phyloP scores from a whole-genome alignment of 2,888 invertebrate species.

The Mesorhabditis spiculigera region DNA sequence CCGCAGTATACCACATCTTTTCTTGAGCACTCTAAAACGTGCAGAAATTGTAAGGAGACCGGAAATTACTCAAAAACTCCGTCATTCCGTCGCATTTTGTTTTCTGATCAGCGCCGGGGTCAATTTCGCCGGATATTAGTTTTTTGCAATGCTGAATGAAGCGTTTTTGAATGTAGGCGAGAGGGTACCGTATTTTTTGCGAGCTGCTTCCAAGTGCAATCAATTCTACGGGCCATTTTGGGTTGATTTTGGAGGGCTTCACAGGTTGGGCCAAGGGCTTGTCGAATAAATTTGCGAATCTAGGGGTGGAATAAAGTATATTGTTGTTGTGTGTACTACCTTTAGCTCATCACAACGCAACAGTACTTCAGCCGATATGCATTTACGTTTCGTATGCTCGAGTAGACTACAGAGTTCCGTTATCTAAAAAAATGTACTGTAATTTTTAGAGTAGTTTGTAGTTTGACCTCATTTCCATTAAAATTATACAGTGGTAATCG shows the following conservation, averaged over 20 bases:
- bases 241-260: neutral
- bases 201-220: neutral
- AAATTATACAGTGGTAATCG: neutral
- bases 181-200: neutral
- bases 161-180: neutral
- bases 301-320: neutral
- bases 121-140: neutral
- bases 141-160: neutral
- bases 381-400: neutral
- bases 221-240: neutral
- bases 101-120: neutral
- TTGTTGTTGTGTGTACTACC: neutral
- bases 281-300: neutral
- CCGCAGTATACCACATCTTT: slow-evolving; percentile 1
- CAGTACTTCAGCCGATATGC: neutral
- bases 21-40: neutral
- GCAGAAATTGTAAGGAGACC: no score
- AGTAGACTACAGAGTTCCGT: neutral
- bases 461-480: neutral
- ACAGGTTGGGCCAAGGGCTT: neutral
- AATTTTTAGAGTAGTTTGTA: neutral
- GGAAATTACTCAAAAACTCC: neutral
- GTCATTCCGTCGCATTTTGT: neutral
- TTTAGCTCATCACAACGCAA: neutral
- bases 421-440: neutral